Evolutionary conservation across 2,888 invertebrate genomes (phyloP).

Genomic region (Oasisia sp.): DNA sequence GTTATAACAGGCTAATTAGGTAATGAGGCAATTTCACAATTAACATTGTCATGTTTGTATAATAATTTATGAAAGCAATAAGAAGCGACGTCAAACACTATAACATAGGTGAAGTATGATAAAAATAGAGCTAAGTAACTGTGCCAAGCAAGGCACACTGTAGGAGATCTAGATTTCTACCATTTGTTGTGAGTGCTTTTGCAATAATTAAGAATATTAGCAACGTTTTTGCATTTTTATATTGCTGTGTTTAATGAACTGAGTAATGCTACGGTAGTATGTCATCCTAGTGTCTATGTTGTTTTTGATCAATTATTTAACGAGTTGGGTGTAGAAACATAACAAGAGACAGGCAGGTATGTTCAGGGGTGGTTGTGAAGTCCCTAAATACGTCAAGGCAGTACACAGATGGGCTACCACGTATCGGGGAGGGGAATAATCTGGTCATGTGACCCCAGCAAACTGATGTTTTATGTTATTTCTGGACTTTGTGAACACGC

Average conservation of each 20-base stretch:
- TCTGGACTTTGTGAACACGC: too few species aligned
- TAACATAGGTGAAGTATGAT: background rate
- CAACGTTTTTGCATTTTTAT: slow-evolving; percentile 7
- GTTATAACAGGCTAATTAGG: background rate
- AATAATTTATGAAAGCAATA: background rate
- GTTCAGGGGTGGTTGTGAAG: too few species aligned
- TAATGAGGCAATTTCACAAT: background rate
- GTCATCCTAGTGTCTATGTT: background rate
- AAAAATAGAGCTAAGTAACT: background rate
- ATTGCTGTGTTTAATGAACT: background rate
- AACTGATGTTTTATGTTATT: too few species aligned
- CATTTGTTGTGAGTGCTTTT: background rate
- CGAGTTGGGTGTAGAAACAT: background rate
- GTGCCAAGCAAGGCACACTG: background rate
- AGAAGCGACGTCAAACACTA: too few species aligned
- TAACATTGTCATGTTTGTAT: background rate
- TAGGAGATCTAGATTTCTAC: background rate
- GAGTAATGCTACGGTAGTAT: background rate
- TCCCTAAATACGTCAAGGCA: too few species aligned
- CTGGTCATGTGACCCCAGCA: too few species aligned
- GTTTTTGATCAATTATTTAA: background rate
- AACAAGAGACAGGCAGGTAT: background rate
- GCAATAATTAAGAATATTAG: background rate
- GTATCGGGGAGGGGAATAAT: too few species aligned
- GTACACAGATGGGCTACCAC: too few species aligned